Conservation (phyloP, 2,888 invertebrate genomes). For the Erebia ligea region DNA sequence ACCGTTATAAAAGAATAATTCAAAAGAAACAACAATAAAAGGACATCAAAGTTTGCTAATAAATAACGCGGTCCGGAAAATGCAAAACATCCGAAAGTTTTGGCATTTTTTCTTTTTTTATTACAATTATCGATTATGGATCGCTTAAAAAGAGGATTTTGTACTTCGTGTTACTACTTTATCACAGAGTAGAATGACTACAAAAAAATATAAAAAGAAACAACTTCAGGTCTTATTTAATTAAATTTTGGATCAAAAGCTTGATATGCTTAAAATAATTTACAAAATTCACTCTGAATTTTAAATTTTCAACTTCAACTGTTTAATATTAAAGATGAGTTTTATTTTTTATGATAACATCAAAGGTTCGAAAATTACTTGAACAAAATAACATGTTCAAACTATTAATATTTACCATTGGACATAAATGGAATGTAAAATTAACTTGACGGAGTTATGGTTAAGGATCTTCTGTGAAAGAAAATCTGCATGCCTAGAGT, state of each 20-base stretch:
- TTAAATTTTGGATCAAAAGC: neutral
- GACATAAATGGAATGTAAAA: no score
- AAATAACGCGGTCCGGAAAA: constrained; percentile 8
- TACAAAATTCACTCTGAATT: no score
- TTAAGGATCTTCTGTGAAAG: no score
- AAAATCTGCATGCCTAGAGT: no score
- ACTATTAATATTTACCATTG: no score
- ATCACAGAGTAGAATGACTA: neutral
- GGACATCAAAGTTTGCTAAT: constrained; percentile 10
- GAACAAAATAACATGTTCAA: no score
- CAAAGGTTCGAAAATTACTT: no score
- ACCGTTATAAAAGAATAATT: neutral
- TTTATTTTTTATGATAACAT: no score
- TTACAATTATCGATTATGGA: constrained; percentile 14
- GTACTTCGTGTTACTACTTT: neutral
- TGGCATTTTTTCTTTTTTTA: neutral
- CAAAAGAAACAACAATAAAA: constrained; percentile 8
- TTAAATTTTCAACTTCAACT: no score
- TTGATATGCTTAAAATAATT: no score
- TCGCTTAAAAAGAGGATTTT: constrained; percentile 1
- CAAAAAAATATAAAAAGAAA: neutral
- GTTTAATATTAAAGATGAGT: no score
- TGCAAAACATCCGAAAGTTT: constrained; percentile 3
- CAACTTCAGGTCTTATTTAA: neutral
- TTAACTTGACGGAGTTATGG: no score